A percentile compares a stretch with the other conserved stretches of the same genome.
These are phyloP conservation scores for Yoshiicerus persimilis DNA, from an alignment of 1,140 invertebrate genomes.

Conservation along the genomic window DNA sequence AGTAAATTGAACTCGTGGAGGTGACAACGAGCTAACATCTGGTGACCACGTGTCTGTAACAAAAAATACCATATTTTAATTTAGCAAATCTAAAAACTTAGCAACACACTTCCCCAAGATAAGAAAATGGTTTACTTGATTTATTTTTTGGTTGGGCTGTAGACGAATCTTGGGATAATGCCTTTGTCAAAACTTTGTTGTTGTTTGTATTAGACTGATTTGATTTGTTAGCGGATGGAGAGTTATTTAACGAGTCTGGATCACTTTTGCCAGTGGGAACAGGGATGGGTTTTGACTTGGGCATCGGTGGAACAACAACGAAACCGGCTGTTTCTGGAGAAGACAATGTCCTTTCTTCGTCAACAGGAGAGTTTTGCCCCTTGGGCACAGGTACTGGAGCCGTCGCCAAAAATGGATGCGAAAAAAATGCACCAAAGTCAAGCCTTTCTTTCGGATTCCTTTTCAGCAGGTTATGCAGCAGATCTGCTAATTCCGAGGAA, in stretches of 20 bases:
- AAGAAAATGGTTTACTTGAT: constrained; percentile 27
- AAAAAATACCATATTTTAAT: not conserved
- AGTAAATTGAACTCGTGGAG: constrained; percentile 68
- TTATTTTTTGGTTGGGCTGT: constrained; percentile 32
- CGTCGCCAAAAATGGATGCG: constrained; percentile 77
- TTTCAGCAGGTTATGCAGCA: constrained; percentile 81
- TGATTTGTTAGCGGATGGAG: constrained; percentile 31
- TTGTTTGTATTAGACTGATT: constrained; percentile 22
- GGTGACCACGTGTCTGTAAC: constrained; percentile 54
- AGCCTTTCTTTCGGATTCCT: constrained; percentile 93
- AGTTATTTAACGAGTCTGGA: constrained; percentile 42
- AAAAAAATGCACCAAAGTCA: constrained; percentile 93
- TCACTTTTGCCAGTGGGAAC: constrained; percentile 46
- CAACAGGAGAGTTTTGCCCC: constrained; percentile 35
- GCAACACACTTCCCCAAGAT: not conserved
- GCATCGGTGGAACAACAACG: constrained; percentile 73
- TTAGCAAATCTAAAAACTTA: not conserved
- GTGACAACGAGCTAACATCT: constrained; percentile 84
- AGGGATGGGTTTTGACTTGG: constrained; percentile 49
- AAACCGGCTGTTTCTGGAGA: constrained; percentile 58
- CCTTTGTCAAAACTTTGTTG: not conserved
- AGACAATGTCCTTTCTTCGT: constrained; percentile 44
- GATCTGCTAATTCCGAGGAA: constrained; percentile 81
- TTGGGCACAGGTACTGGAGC: constrained; percentile 49
- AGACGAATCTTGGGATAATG: not conserved